Base-by-base conservation (phyloP, 2,888 invertebrate species). In the Platynereis dumerilii region DNA sequence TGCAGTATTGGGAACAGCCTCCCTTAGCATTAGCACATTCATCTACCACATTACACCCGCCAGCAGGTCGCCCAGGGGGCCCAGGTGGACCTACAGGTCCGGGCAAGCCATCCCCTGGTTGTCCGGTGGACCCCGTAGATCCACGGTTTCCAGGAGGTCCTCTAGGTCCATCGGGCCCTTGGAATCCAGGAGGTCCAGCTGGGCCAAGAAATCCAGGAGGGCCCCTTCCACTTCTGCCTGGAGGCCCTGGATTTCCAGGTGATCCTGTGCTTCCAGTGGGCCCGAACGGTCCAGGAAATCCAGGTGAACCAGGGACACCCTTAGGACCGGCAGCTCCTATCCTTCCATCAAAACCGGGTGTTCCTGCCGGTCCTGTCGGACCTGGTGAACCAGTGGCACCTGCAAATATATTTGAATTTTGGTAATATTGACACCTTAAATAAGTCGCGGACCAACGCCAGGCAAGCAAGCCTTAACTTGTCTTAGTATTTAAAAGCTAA, bases 21-120 rank as follows among this genome's bases (percentile, higher is more conserved):
- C 71, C 71, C 24, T 71, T 71, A 57, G 65, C 64, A 7, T 48
- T 27, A 1, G 28, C 2, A 55, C 71, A 71, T 58, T 71, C 69
- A 42, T 70, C 59, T 7, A 55, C 22, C 26, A 22, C 5, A 10
- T n/a, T 5, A n/a, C 48, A 48, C 17, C 48, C 48, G 34, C 34
- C 34, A 12, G 7, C 48, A 48, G 48, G n/a, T n/a, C 3, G 17
- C 17, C 48, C 48, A 48, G 48, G n/a, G 48, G 22, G 22, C 7
- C 48, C 48, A 12, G 48, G n/a, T 48, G 48, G 22, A 12, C 48
- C 48, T 10, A n/a, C 5, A 3, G 7, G 48, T 10, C 48, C 48
- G 7, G n/a, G 34, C 12, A 34, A 34, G 12, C 34, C 12, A 12
- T 34, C 34, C 17, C 48, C 48, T 10, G 48, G n/a, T n/a, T 3